Base-by-base conservation (phyloP, 2,113 vertebrate genomes). In the Ophiodon elongatus region DNA sequence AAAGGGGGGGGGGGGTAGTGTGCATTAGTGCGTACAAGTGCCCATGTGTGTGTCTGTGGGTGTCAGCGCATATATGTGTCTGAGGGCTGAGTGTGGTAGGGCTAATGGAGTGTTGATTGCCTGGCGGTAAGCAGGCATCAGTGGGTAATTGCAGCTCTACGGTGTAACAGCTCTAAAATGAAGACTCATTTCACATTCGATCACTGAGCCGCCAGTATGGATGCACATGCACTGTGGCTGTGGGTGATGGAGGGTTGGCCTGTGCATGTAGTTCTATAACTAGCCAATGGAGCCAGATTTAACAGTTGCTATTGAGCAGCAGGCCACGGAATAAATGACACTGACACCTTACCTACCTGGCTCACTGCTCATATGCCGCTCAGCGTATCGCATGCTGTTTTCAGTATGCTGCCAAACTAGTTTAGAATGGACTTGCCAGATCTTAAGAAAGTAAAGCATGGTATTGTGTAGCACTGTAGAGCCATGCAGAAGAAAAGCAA, bases 21-120 rank as follows among this genome's bases (percentile, higher is more conserved):
- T 87, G 92, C 57, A 67, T 87, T 81, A 79, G 83, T 77, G 74
- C 1, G 57, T 69, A 35, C 27, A 37, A 78, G 80, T 31, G 76
- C 17, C 4, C 33, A 0, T 73, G 63, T 89, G 81, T 85, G 78
- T 83, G 75, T 85, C n/a, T 89, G 85, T 82, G 85, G 69, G 80
- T 73, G 80, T 83, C 50, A 33, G 81, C 45, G 41, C 59, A 35
- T 82, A 31, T 77, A 79, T 91, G 86, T 87, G 85, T 93, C 84
- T 91, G 81, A 88, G 59, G 83, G 87, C 83, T 82, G 83, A 78
- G 85, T 87, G 88, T 85, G 85, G 89, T 88, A 86, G 87, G 89
- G 90, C 92, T 95, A 95, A 95, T 95, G 94, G 94, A 90, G 87
- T 90, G 89, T 88, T 94, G 93, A 94, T 95, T 95, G 93, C 93